phyloP scores from a whole-genome alignment of 2,888 invertebrate genomes.

The Acronicta alni region DNA sequence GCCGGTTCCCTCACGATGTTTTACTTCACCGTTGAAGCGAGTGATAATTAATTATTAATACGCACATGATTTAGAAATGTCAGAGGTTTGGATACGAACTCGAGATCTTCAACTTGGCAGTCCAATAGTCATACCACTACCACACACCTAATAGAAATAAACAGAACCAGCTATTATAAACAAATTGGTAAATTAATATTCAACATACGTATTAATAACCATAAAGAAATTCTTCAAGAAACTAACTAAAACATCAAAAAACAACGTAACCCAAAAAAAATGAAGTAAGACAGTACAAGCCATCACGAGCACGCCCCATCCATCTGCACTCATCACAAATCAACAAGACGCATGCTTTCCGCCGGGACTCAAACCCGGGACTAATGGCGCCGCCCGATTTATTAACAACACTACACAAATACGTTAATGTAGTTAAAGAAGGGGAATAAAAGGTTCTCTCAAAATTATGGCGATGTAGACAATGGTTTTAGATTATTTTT shows the following conservation, averaged over 20 bases:
- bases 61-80: no score
- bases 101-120: no score
- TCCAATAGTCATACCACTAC: no score
- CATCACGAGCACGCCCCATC: conserved; percentile 65
- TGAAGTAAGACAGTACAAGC: conserved; percentile 11
- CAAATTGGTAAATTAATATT: no score
- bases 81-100: no score
- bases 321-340: conserved; percentile 85
- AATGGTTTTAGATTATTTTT: conserved; percentile 23
- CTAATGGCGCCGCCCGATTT: conserved; percentile 80
- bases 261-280: conserved; percentile 35
- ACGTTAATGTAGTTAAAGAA: conserved; percentile 74
- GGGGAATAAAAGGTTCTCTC: conserved; percentile 60
- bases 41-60: no score
- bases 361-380: conserved; percentile 75
- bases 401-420: conserved; percentile 75
- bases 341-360: conserved; percentile 86
- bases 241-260: conserved; percentile 1
- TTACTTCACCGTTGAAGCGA: no score
- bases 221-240: background rate
- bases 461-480: conserved; percentile 48
- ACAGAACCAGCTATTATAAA: no score
- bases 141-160: no score
- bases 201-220: no score
- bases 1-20: no score